Evolutionary conservation across 2,888 invertebrate species (phyloP).

Genomic region (Papilio gigon): DNA sequence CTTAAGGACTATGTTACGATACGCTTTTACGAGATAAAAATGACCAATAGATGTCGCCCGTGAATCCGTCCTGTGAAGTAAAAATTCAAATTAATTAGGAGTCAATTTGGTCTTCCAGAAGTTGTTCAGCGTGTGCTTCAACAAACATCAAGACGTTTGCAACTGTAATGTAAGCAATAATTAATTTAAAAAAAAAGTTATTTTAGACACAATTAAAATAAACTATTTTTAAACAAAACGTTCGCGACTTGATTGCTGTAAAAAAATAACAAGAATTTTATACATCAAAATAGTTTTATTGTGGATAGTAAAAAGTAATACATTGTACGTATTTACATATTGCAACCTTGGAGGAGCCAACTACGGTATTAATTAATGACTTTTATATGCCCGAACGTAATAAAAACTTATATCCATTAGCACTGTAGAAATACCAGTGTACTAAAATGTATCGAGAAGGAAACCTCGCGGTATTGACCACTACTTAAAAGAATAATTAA

Average conservation of each 20-base stretch:
- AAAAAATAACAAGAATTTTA: not conserved
- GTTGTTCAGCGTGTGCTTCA: too few relatives aligned
- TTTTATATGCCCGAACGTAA: conserved; percentile 28
- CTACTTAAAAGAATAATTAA: conserved; percentile 31
- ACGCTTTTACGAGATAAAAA: not conserved
- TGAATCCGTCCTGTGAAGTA: too few relatives aligned
- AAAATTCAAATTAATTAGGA: too few relatives aligned
- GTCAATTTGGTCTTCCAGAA: too few relatives aligned
- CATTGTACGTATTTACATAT: conserved; percentile 16
- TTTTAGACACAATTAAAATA: not conserved
- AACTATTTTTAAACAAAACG: not conserved
- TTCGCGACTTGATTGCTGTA: not conserved
- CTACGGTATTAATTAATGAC: conserved; percentile 32
- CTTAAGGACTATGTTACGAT: not conserved
- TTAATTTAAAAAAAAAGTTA: too few relatives aligned
- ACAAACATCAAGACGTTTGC: too few relatives aligned
- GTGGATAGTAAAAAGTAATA: not conserved
- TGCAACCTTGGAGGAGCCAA: not conserved
- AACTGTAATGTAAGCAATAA: too few relatives aligned
- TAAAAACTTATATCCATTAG: conserved; percentile 32
- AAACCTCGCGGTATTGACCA: conserved; percentile 17
- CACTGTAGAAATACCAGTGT: conserved; percentile 9
- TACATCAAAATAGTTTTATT: conserved; percentile 17
- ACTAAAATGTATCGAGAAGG: conserved; percentile 3
- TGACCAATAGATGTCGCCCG: too few relatives aligned